Percentiles rank a stretch among this genome's conserved stretches.
Conservation (phyloP, 2,888 invertebrate genomes). For the Drosophila parthenogenetica region DNA sequence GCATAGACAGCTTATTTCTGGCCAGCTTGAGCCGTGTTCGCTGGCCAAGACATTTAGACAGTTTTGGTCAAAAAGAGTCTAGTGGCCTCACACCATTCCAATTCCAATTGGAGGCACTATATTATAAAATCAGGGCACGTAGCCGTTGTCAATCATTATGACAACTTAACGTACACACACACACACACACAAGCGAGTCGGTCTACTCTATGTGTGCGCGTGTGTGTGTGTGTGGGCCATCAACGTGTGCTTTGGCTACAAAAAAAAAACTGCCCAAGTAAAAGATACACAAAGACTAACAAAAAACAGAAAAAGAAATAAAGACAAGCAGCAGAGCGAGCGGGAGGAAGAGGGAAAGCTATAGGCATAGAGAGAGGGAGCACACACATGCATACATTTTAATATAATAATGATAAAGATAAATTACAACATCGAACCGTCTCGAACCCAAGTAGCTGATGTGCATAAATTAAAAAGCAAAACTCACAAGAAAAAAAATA, state of each 20-base stretch:
- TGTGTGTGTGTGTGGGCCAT: constrained; percentile 16
- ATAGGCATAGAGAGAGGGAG: background rate
- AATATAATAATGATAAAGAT: constrained; percentile 70
- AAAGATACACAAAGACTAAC: constrained; percentile 1
- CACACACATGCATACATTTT: constrained; percentile 35
- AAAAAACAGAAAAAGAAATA: background rate
- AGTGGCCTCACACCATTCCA: constrained; percentile 13
- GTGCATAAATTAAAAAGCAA: constrained; percentile 56
- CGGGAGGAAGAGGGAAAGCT: too few species aligned
- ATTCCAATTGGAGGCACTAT: constrained; percentile 12
- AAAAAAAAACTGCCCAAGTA: constrained; percentile 4
- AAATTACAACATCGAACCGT: constrained; percentile 62
- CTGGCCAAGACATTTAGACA: constrained; percentile 14
- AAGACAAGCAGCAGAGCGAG: too few species aligned
- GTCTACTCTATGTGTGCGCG: background rate
- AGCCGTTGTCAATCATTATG: constrained; percentile 80
- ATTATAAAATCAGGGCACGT: constrained; percentile 71
- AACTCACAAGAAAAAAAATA: constrained; percentile 1
- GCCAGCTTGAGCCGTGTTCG: constrained; percentile 27
- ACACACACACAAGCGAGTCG: constrained; percentile 21
- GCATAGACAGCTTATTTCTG: constrained; percentile 15
- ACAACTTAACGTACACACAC: constrained; percentile 65
- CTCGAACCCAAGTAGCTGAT: constrained; percentile 56
- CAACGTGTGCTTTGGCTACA: constrained; percentile 35
- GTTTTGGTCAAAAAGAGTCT: background rate